phyloP scores from a whole-genome alignment of 2,797 vertebrate species.

The Pangasius macronema region DNA sequence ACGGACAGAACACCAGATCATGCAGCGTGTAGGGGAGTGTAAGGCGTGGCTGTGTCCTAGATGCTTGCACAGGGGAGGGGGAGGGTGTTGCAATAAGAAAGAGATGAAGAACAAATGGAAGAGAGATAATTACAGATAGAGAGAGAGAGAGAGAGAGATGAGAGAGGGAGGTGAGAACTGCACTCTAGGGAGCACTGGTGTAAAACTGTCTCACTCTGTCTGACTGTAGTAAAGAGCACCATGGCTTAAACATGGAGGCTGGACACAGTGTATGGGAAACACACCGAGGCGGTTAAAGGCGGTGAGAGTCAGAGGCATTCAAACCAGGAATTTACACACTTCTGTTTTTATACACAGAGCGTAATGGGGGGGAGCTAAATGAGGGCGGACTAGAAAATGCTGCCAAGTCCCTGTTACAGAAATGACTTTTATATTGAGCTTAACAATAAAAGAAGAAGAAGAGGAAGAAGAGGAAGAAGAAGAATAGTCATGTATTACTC shows the following conservation, averaged over 20 bases:
- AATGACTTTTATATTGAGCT: neutral
- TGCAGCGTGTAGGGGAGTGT: neutral
- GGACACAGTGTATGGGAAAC: neutral
- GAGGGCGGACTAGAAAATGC: neutral
- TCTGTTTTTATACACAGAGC: neutral
- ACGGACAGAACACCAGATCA: neutral
- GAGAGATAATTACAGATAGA: neutral
- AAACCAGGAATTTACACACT: slow-evolving; percentile 2
- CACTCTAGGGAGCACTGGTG: neutral
- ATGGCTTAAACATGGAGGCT: neutral
- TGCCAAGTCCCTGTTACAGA: neutral
- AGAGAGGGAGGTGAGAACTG: slow-evolving; percentile 5
- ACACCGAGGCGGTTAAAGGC: neutral
- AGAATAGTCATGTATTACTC: neutral
- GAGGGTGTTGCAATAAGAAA: neutral
- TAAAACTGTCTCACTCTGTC: neutral
- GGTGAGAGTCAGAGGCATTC: neutral
- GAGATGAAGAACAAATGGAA: neutral
- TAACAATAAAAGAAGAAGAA: no score
- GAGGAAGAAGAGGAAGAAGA: no score
- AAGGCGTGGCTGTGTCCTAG: slow-evolving; percentile 5
- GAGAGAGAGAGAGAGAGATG: slow-evolving; percentile 10
- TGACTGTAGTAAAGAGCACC: neutral
- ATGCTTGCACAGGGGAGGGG: neutral
- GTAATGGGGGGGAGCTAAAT: no score